Evolutionary conservation across 53 echinoderm and acorn worm species (phyloP).

Genomic region (Astropecten irregularis): DNA sequence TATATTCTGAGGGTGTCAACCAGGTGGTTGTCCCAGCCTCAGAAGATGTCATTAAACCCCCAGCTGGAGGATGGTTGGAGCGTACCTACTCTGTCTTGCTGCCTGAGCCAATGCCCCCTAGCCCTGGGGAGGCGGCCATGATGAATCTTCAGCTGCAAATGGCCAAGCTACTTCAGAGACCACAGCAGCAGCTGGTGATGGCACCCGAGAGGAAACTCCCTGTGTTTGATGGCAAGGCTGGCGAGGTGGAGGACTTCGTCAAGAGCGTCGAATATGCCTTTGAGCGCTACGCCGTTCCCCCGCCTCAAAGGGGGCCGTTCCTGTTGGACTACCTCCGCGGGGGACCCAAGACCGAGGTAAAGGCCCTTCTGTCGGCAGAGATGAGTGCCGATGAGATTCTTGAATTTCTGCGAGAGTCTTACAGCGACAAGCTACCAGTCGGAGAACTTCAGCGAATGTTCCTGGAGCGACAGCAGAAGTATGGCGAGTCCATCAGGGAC

Average conservation of each 20-base stretch:
- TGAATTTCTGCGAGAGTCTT: neutral
- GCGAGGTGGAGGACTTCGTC: conserved; percentile 7
- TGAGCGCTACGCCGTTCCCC: neutral
- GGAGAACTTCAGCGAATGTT: conserved; percentile 36
- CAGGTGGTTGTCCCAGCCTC: neutral
- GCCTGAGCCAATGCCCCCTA: neutral
- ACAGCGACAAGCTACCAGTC: neutral
- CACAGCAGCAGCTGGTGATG: neutral
- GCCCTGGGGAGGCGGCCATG: neutral
- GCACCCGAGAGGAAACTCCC: conserved; percentile 24
- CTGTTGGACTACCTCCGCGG: conserved; percentile 5
- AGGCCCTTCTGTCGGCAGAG: neutral
- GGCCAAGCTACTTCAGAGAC: neutral
- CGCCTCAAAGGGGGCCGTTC: neutral
- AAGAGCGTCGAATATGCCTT: neutral
- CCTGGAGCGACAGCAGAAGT: conserved; percentile 20
- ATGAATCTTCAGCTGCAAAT: neutral
- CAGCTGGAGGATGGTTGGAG: neutral
- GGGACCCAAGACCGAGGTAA: conserved; percentile 5
- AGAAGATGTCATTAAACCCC: neutral
- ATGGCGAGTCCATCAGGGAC: conserved; percentile 21
- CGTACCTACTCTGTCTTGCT: neutral
- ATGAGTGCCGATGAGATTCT: neutral
- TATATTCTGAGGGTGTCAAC: neutral
- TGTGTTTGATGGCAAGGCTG: neutral